phyloP scores from a whole-genome alignment of 2,888 invertebrate genomes.

The Anthrax anthrax region DNA sequence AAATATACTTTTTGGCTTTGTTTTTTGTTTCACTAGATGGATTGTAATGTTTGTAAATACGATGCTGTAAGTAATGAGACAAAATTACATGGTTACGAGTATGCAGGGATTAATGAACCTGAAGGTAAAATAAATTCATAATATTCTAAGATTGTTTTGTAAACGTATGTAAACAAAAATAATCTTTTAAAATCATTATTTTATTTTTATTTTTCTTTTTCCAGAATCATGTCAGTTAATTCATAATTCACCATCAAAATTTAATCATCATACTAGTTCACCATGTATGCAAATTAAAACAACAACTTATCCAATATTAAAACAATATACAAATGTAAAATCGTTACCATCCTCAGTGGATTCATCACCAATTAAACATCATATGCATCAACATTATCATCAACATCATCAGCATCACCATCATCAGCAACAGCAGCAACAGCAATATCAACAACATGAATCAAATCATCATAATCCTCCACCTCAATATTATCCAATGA shows the following conservation, averaged over 20 bases:
- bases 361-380: conserved; percentile 6
- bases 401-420: conserved; percentile 9
- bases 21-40: conserved; percentile 18
- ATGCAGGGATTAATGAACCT: conserved; percentile 15
- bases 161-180: neutral
- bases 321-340: conserved; percentile 13
- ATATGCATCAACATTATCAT: conserved; percentile 9
- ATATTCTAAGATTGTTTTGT: neutral
- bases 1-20: neutral
- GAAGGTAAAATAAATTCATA: conserved; percentile 24
- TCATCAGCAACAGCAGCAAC: conserved; percentile 18
- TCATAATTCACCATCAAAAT: conserved; percentile 25
- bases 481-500: conserved; percentile 12
- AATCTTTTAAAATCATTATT: too few species aligned
- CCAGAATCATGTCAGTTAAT: conserved; percentile 32
- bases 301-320: conserved; percentile 12
- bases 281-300: conserved; percentile 21
- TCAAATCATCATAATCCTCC: conserved; percentile 15
- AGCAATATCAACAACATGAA: conserved; percentile 13
- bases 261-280: conserved; percentile 18
- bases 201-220: conserved; percentile 3
- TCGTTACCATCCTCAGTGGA: neutral
- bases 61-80: conserved; percentile 28
- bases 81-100: conserved; percentile 26
- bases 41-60: conserved; percentile 31